These are phyloP conservation scores for Brevimyrus niger DNA, from an alignment of 2,113 vertebrate species.

Conservation along the genomic window DNA sequence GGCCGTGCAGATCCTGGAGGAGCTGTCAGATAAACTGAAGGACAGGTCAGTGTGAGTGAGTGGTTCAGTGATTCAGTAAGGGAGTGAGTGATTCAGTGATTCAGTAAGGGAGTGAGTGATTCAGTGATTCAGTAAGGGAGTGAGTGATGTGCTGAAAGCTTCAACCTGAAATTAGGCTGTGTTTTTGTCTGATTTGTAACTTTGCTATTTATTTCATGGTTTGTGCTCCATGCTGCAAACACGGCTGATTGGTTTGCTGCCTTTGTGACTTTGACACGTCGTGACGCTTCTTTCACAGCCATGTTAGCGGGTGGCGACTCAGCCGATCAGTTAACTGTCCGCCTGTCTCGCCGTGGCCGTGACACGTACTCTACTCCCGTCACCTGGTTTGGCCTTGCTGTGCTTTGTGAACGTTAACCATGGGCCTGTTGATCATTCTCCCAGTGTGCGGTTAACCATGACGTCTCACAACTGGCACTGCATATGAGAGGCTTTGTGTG, in stretches of 20 bases:
- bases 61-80: not conserved
- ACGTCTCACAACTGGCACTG: not conserved
- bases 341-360: not conserved
- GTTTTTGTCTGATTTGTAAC: not conserved
- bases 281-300: not conserved
- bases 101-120: not conserved
- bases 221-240: not conserved
- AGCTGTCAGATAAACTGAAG: slow-evolving; percentile 71
- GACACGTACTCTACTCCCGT: not conserved
- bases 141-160: not conserved
- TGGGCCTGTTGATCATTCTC: not conserved
- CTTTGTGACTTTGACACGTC: not conserved
- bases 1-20: slow-evolving; percentile 77
- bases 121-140: not conserved
- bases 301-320: not conserved
- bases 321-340: not conserved
- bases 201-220: not conserved
- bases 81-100: no score
- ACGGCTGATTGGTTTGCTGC: not conserved
- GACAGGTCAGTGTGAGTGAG: slow-evolving; percentile 60
- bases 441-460: not conserved
- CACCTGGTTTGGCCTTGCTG: not conserved
- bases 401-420: not conserved
- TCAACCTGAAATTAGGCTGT: not conserved
- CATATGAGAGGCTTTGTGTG: not conserved